Percentiles rank a stretch among this genome's conserved stretches.
These are phyloP conservation scores for Cirrhinus molitorella DNA, from an alignment of 2,797 vertebrate species.

Conservation along the genomic window DNA sequence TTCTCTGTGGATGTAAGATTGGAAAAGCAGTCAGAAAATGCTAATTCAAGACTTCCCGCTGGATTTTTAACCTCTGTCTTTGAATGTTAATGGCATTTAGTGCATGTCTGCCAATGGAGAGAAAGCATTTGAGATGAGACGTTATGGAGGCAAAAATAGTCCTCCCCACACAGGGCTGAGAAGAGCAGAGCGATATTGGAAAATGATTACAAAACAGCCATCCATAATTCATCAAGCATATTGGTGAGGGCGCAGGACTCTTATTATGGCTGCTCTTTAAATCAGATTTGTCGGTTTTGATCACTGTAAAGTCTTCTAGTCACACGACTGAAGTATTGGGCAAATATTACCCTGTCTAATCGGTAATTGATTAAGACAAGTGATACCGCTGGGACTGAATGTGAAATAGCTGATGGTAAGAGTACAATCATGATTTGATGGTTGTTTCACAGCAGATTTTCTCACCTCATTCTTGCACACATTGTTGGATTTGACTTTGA, in stretches of 20 bases:
- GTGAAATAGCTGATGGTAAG: conserved; percentile 53
- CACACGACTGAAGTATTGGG: conserved; percentile 78
- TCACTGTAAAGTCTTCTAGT: conserved; percentile 80
- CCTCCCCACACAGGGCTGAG: conserved; percentile 57
- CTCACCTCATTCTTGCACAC: not conserved
- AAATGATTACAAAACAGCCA: conserved; percentile 83
- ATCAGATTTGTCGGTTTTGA: conserved; percentile 85
- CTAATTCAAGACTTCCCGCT: conserved; percentile 53
- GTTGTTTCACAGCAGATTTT: not conserved
- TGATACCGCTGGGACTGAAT: conserved; percentile 74
- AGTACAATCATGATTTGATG: conserved; percentile 20
- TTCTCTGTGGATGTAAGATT: not conserved
- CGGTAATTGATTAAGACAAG: conserved; percentile 80
- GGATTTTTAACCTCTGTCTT: conserved; percentile 59
- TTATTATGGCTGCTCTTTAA: conserved; percentile 81
- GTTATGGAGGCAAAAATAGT: conserved; percentile 49
- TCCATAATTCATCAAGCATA: conserved; percentile 83
- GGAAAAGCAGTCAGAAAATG: conserved; percentile 47
- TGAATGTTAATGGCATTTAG: conserved; percentile 38
- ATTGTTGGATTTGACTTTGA: not conserved
- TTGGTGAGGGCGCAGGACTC: conserved; percentile 77
- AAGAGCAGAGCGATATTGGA: conserved; percentile 76
- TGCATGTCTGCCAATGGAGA: conserved; percentile 30
- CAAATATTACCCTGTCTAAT: conserved; percentile 80
- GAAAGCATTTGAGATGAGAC: conserved; percentile 22